Conservation (phyloP, 2,113 vertebrate species). For the Morphnarchus princeps region DNA sequence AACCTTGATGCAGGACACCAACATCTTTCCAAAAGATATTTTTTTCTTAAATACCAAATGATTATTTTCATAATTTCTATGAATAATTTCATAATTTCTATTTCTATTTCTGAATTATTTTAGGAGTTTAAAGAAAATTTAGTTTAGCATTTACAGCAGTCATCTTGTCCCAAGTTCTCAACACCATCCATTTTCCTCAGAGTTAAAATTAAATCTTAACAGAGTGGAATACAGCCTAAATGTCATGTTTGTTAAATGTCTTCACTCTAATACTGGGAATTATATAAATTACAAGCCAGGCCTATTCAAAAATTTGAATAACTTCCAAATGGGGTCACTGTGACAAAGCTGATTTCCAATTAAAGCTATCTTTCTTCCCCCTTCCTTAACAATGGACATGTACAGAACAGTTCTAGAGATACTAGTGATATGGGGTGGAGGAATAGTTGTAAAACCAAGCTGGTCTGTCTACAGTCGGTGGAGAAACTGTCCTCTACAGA, state of each 20-base stretch:
- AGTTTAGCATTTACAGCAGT: neutral
- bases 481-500: neutral
- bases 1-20: neutral
- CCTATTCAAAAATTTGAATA: neutral
- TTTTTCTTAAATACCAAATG: neutral
- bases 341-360: conserved; percentile 7
- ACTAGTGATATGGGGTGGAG: neutral
- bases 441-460: neutral
- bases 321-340: conserved; percentile 33
- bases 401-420: neutral
- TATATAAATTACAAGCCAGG: conserved; percentile 16
- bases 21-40: neutral
- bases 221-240: conserved; percentile 21
- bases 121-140: neutral
- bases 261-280: neutral
- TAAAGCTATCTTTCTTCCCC: neutral
- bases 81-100: neutral
- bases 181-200: neutral
- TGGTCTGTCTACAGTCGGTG: neutral
- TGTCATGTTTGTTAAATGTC: neutral
- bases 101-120: neutral
- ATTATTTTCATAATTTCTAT: neutral
- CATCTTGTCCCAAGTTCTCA: neutral
- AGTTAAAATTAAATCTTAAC: conserved; percentile 40
- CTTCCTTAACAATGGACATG: neutral